Evolutionary conservation across 1,140 invertebrate species (phyloP).

Genomic region (Metaphire vulgaris): DNA sequence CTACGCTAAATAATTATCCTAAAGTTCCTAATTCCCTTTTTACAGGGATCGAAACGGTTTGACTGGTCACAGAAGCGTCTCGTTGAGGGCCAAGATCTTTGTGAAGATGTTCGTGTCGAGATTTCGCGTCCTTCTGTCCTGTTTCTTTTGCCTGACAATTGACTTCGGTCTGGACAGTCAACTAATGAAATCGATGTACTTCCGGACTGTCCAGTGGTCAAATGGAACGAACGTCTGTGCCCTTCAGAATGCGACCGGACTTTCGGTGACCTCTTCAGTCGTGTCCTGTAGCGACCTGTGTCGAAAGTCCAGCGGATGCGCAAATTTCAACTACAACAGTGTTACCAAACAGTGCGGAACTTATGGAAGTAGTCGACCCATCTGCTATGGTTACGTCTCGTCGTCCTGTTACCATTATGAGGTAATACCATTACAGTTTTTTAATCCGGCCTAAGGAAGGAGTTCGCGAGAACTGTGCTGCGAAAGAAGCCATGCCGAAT

Average conservation of each 20-base stretch:
- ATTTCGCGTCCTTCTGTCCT: no score
- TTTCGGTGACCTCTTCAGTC: background rate
- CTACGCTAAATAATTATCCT: no score
- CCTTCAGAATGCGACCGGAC: background rate
- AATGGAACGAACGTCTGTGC: background rate
- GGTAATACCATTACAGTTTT: background rate
- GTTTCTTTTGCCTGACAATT: no score
- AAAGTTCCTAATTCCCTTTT: no score
- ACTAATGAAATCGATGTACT: background rate
- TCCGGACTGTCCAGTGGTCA: background rate
- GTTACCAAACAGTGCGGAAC: background rate
- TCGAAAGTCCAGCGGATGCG: background rate
- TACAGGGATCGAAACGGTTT: no score
- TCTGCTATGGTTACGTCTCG: background rate
- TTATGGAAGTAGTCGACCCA: background rate
- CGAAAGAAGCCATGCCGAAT: no score
- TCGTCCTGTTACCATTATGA: background rate
- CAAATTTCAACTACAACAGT: background rate
- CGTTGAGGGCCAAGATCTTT: no score
- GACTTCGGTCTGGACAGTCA: background rate
- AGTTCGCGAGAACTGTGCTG: no score
- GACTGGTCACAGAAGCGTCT: no score
- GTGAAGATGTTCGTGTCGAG: no score
- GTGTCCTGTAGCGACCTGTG: background rate
- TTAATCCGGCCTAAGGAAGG: no score